phyloP scores from a whole-genome alignment of 2,888 invertebrate genomes.

The Ophonus ardosiacus region DNA sequence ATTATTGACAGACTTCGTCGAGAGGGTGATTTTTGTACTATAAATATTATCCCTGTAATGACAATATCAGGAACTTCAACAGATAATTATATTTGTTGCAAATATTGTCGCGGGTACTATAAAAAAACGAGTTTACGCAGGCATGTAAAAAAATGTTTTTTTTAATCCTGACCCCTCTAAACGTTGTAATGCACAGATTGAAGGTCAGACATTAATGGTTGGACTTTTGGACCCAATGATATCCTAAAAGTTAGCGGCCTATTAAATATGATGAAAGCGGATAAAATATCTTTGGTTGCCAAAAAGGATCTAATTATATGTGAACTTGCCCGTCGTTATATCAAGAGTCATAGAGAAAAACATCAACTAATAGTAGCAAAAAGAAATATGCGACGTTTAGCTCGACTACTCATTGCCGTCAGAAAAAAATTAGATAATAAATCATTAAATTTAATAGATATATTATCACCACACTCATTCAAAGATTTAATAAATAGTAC shows the following conservation, averaged over 20 bases:
- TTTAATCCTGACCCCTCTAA: slow-evolving; percentile 59
- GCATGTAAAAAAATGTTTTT: slow-evolving; percentile 64
- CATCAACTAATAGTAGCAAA: slow-evolving; percentile 66
- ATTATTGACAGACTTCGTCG: slow-evolving; percentile 62
- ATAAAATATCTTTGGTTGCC: slow-evolving; percentile 65
- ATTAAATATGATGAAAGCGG: slow-evolving; percentile 63
- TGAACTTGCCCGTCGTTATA: slow-evolving; percentile 65
- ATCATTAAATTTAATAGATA: slow-evolving; percentile 11
- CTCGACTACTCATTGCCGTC: slow-evolving; percentile 46
- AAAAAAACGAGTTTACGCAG: slow-evolving; percentile 58
- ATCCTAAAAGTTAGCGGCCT: slow-evolving; percentile 63
- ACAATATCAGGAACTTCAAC: neutral
- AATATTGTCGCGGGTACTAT: slow-evolving; percentile 65
- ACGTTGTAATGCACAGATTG: slow-evolving; percentile 57
- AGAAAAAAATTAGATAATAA: slow-evolving; percentile 51
- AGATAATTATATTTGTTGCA: slow-evolving; percentile 60
- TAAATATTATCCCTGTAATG: slow-evolving; percentile 53
- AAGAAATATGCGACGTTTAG: slow-evolving; percentile 60
- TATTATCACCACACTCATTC: slow-evolving; percentile 51
- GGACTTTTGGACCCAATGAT: slow-evolving; percentile 66
- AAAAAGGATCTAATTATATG: slow-evolving; percentile 66
- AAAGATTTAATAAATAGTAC: slow-evolving; percentile 47
- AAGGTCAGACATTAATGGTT: slow-evolving; percentile 60
- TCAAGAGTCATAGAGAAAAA: slow-evolving; percentile 65
- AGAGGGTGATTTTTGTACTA: slow-evolving; percentile 64